phyloP scores from a whole-genome alignment of 2,888 invertebrate species.

The Lasioglossum pauxillum region DNA sequence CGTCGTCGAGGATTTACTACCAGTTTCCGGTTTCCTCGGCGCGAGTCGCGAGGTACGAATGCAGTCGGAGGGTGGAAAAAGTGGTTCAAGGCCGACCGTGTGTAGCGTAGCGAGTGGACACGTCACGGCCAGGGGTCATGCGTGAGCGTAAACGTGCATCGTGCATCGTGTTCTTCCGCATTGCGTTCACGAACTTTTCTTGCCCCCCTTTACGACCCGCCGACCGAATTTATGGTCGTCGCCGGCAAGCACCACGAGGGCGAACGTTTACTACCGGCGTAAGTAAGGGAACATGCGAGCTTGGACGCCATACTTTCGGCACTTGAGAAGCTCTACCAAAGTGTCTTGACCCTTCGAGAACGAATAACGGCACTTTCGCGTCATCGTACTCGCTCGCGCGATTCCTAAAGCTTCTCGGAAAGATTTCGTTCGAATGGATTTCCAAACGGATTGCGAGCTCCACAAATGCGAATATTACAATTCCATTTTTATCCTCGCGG shows the following conservation, averaged over 20 bases:
- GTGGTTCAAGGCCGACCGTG: constrained; percentile 44
- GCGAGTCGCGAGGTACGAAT: constrained; percentile 3
- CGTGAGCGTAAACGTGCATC: constrained; percentile 12
- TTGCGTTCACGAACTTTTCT: constrained; percentile 28
- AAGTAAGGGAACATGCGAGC: not conserved
- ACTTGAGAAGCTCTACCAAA: not conserved
- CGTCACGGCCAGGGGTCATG: constrained; percentile 17
- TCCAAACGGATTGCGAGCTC: not conserved
- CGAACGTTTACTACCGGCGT: not conserved
- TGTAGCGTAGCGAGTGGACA: not conserved
- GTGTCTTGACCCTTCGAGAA: not conserved
- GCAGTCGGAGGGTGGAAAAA: constrained; percentile 11
- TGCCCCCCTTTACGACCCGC: not conserved
- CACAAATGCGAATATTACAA: not conserved
- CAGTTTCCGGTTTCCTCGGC: not conserved
- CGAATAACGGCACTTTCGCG: not conserved
- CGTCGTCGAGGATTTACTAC: constrained; percentile 10
- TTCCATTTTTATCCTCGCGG: not conserved
- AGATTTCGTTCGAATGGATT: not conserved
- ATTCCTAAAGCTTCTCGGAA: not conserved
- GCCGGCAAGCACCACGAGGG: not conserved
- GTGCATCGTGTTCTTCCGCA: constrained; percentile 36
- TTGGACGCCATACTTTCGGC: not conserved
- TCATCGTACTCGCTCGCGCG: no score
- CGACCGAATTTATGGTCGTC: not conserved